Conservation (phyloP, 2,113 vertebrate species). For the Tenebrosternarchus preto region DNA sequence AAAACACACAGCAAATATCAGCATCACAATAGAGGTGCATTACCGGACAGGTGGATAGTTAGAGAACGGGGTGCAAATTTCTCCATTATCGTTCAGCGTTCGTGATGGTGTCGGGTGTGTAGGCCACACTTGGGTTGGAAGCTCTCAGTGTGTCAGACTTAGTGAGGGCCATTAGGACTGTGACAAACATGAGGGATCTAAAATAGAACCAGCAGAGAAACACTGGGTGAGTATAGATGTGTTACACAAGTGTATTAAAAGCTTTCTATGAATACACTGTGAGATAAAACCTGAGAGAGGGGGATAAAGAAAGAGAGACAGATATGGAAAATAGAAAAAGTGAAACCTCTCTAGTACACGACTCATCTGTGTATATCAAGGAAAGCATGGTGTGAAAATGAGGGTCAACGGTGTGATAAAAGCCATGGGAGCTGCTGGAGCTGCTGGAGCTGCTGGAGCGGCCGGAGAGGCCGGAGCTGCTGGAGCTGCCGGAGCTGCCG, state of each 20-base stretch:
- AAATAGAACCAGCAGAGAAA: constrained; percentile 42
- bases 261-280: constrained; percentile 40
- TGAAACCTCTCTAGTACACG: neutral
- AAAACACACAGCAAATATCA: constrained; percentile 5
- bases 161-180: constrained; percentile 38
- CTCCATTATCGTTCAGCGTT: constrained; percentile 7
- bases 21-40: constrained; percentile 1
- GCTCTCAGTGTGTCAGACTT: constrained; percentile 7
- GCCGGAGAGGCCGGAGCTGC: too few species aligned
- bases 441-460: too few species aligned
- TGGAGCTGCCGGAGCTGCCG: too few species aligned
- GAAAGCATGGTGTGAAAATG: neutral
- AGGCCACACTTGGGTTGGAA: neutral
- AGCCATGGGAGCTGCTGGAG: too few species aligned
- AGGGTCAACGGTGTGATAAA: neutral
- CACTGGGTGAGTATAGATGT: neutral
- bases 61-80: neutral
- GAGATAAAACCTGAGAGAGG: neutral
- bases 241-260: constrained; percentile 28
- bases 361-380: neutral
- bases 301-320: neutral
- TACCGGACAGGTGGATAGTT: neutral
- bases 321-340: neutral
- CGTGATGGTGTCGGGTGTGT: neutral
- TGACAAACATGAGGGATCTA: constrained; percentile 33